Evolutionary conservation across 2,888 invertebrate species (phyloP), one percentile per base, ranked within the genome.

Genomic region (Esperia sulphurella): DNA sequence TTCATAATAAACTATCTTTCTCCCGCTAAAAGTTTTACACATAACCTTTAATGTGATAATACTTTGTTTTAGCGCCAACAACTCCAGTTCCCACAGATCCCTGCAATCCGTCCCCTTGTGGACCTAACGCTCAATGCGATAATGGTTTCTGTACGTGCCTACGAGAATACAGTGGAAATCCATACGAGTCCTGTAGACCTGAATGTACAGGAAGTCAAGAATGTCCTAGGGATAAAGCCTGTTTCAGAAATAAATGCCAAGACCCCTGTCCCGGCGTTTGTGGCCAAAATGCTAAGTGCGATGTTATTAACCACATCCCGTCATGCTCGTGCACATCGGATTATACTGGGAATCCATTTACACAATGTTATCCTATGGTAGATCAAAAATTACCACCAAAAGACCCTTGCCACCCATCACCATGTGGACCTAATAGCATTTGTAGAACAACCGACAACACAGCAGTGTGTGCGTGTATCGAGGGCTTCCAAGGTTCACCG

Each of bases 361-460:
- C 80, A 41, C 82, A 79, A 66, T 92, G 90, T 67, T 85, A 71
- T 59, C 75, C 72, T 46, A 66, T 84, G 48, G 79, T 80, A 63
- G 63, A 68, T 54, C 55, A 62, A 44, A 66, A 62, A 55, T 31
- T 53, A 46, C 62, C 54, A 37, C 79, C 78, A 44, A 89, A 80
- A 59, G 94, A 96, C 83, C 95, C 95, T 0, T 96, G 96, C 60
- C 78, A 81, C 55, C 94, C 95, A 39, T 95, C 95, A 41, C 93
- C 94, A 28, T 96, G 96, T 73, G 96, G 96, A 33, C 91, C 93
- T 8, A 94, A 95, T 64, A 94, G 96, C 45, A 92, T 95, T 63
- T 96, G 96, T 67, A 91, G 93, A 58, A 93, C 94, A 12, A 92
- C 94, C 28, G 93, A 94, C 48, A 94, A 95, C 65, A 93, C 94